phyloP scores from a whole-genome alignment of 2,113 vertebrate genomes.

The Chrysemys picta region DNA sequence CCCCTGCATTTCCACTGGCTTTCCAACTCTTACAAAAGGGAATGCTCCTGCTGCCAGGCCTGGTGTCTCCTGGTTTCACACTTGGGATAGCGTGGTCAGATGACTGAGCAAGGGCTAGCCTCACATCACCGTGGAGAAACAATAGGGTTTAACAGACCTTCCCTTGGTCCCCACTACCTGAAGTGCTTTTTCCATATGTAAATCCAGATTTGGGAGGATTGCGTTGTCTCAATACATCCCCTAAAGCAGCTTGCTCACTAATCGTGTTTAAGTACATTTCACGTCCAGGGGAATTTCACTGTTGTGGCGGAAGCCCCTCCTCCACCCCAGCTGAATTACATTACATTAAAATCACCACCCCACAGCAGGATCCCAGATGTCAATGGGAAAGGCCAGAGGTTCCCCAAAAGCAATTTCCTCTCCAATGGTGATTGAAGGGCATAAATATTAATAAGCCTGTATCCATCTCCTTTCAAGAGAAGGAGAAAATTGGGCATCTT shows the following conservation, averaged over 20 bases:
- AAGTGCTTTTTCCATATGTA: conserved; percentile 6
- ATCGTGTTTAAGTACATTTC: conserved; percentile 16
- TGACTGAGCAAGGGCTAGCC: neutral
- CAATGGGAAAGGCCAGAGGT: neutral
- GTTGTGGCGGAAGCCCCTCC: neutral
- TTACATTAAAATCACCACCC: neutral
- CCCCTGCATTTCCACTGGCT: neutral
- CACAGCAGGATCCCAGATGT: neutral
- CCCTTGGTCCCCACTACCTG: neutral
- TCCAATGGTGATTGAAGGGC: neutral
- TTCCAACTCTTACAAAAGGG: neutral
- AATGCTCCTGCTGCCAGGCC: neutral
- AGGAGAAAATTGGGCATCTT: neutral
- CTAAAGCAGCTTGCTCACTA: neutral
- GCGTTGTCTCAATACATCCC: neutral
- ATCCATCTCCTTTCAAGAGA: neutral
- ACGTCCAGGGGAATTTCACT: neutral
- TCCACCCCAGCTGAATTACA: neutral
- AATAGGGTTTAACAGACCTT: neutral
- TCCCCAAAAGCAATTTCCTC: conserved; percentile 11
- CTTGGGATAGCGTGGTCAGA: neutral
- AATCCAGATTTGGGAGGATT: conserved; percentile 21
- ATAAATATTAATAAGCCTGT: neutral
- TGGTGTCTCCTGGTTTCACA: neutral
- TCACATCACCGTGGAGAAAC: neutral